phyloP scores from a whole-genome alignment of 2,113 vertebrate genomes.

The Brachypteracias leptosomus region DNA sequence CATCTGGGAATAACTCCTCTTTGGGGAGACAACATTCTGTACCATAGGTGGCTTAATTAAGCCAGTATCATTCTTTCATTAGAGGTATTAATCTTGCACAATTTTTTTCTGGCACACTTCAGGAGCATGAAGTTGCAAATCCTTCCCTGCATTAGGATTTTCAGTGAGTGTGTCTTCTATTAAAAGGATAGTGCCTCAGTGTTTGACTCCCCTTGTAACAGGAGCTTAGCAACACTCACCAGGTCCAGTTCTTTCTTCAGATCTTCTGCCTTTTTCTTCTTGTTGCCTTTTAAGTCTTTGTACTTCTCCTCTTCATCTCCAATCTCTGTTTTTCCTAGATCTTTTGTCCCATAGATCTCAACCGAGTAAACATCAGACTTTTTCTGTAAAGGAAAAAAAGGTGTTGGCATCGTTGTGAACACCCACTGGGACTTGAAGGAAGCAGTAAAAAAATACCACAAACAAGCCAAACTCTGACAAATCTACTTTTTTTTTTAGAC shows the following conservation, averaged over 20 bases:
- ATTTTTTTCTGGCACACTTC: background rate
- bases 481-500: background rate
- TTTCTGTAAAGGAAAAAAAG: slow-evolving; percentile 61
- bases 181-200: background rate
- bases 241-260: slow-evolving; percentile 74
- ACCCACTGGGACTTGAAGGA: background rate
- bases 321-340: background rate
- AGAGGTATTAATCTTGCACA: background rate
- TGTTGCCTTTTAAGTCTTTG: slow-evolving; percentile 58
- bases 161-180: background rate
- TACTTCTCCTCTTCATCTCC: slow-evolving; percentile 43
- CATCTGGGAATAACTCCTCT: background rate
- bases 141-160: background rate
- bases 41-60: background rate
- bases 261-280: slow-evolving; percentile 34
- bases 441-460: background rate
- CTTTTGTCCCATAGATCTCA: slow-evolving; percentile 68
- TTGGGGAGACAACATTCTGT: background rate
- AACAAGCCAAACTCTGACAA: background rate
- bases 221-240: slow-evolving; percentile 71
- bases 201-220: background rate
- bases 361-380: slow-evolving; percentile 68
- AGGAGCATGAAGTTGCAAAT: background rate
- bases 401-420: background rate
- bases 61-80: background rate